These are phyloP conservation scores for Dilophus febrilis DNA, from an alignment of 2,888 invertebrate species.

Conservation along the genomic window DNA sequence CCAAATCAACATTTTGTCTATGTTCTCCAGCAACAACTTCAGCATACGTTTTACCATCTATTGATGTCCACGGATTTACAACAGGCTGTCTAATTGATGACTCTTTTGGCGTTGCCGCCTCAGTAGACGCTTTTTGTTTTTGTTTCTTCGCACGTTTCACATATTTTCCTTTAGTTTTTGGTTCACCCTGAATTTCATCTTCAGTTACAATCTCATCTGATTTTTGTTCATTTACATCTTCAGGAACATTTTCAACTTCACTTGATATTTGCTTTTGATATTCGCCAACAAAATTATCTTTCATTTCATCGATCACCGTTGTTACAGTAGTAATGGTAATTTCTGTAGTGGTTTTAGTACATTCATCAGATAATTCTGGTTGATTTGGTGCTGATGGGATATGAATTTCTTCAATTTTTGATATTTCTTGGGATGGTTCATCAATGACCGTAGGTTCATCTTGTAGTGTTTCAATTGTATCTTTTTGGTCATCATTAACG, in stretches of 20 bases:
- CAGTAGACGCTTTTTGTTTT: neutral
- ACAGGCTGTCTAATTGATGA: neutral
- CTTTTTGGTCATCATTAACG: too few relatives aligned
- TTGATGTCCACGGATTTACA: constrained; percentile 34
- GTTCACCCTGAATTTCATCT: neutral
- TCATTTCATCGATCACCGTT: too few relatives aligned
- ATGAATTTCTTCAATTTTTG: too few relatives aligned
- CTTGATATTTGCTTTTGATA: neutral
- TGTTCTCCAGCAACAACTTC: constrained; percentile 40
- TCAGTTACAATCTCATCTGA: neutral
- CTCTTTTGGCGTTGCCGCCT: neutral
- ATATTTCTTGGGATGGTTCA: too few relatives aligned
- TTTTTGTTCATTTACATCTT: neutral
- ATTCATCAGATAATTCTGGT: too few relatives aligned
- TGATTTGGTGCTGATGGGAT: too few relatives aligned
- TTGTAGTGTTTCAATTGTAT: too few relatives aligned
- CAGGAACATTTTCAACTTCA: neutral
- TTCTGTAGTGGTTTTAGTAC: too few relatives aligned
- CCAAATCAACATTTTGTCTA: neutral
- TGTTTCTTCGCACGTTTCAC: neutral
- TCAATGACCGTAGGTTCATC: too few relatives aligned
- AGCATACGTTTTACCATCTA: constrained; percentile 52
- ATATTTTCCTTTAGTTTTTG: neutral
- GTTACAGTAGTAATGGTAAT: too few relatives aligned
- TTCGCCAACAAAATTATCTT: too few relatives aligned